Percentiles rank a stretch among this genome's conserved stretches.
These are phyloP conservation scores for Lateolabrax maculatus DNA, from an alignment of 2,797 vertebrate genomes.

Conservation along the genomic window DNA sequence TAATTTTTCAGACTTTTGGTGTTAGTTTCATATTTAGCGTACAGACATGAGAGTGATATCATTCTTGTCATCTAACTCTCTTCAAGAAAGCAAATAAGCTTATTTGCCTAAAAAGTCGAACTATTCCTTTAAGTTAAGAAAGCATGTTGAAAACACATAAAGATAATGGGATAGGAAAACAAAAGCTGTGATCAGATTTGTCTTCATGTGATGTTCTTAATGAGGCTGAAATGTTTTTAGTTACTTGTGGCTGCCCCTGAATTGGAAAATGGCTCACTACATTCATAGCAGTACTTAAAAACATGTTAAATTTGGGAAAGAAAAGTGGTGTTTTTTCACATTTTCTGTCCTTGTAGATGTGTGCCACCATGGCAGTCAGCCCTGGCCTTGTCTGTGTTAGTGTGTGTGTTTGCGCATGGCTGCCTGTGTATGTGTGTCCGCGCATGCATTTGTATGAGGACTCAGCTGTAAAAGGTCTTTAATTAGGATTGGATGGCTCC, in stretches of 20 bases:
- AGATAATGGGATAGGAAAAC: background rate
- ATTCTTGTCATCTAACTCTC: background rate
- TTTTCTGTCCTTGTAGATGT: background rate
- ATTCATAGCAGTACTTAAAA: background rate
- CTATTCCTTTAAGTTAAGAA: background rate
- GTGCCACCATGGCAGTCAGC: conserved; percentile 6
- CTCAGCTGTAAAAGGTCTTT: conserved; percentile 77
- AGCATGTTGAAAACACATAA: background rate
- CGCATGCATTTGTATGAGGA: conserved; percentile 46
- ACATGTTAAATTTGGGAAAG: background rate
- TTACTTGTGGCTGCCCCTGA: background rate
- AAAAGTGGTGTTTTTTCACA: conserved; percentile 1
- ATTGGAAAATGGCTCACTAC: background rate
- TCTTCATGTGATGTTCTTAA: background rate
- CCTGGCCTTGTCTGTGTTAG: conserved; percentile 8
- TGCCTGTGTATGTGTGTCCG: conserved; percentile 15
- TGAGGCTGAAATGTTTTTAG: background rate
- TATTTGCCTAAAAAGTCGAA: background rate
- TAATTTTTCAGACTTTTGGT: too few species aligned
- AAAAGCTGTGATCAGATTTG: background rate
- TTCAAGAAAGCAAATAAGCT: background rate
- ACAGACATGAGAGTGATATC: background rate
- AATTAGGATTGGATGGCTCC: conserved; percentile 74
- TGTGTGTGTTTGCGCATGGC: conserved; percentile 14
- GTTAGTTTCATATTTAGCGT: background rate